A percentile compares a stretch with the other conserved stretches of the same genome.
Evolutionary conservation across 2,113 vertebrate species (phyloP).

Genomic region (Ellobius talpinus): DNA sequence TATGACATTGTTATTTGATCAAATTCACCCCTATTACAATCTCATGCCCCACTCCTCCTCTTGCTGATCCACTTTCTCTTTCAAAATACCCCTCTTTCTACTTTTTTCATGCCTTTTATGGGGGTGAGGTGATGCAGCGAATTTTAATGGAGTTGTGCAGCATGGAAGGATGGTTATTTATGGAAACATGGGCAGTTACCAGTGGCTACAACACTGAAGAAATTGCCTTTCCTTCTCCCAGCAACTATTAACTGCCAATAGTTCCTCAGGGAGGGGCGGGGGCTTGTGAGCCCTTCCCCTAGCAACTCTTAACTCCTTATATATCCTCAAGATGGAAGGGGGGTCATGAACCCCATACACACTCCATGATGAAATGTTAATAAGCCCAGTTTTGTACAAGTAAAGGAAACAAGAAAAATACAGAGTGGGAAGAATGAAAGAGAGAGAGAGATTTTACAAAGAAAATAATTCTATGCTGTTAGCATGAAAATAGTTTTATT

Average conservation of each 20-base stretch:
- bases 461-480: constrained; percentile 23
- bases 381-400: neutral
- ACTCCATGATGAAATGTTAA: neutral
- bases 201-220: neutral
- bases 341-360: neutral
- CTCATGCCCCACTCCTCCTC: neutral
- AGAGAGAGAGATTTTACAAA: neutral
- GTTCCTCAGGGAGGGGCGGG: neutral
- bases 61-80: neutral
- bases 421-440: neutral
- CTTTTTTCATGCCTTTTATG: neutral
- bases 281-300: neutral
- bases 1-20: neutral
- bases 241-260: neutral
- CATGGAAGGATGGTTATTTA: neutral
- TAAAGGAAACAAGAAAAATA: neutral
- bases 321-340: neutral
- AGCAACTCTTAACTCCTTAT: neutral
- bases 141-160: neutral
- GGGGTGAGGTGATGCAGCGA: neutral
- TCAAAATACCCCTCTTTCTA: neutral
- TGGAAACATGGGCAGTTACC: neutral
- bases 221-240: neutral
- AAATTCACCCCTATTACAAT: neutral
- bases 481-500: constrained; percentile 43